Conservation (phyloP, 2,113 vertebrate species). For the Arvicanthis niloticus region DNA sequence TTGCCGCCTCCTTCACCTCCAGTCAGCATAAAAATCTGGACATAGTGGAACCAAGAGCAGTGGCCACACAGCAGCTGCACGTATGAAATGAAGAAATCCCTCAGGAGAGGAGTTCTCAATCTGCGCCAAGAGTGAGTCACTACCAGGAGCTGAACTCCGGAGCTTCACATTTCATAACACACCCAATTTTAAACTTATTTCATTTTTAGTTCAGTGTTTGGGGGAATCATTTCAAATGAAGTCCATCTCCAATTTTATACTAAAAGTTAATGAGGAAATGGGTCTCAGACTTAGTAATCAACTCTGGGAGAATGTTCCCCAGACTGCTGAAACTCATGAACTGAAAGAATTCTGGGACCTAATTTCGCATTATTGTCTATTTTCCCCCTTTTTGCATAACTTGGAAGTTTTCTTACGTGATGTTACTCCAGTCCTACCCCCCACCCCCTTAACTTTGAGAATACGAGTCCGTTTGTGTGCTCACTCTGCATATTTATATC, state of each 20-base stretch:
- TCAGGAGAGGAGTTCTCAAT: neutral
- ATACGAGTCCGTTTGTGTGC: constrained; percentile 55
- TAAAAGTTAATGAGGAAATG: constrained; percentile 62
- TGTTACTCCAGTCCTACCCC: constrained; percentile 23
- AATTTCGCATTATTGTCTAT: constrained; percentile 47
- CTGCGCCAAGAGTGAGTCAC: neutral
- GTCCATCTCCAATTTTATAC: constrained; percentile 44
- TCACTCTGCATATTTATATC: constrained; percentile 73
- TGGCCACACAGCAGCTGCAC: neutral
- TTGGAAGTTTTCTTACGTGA: constrained; percentile 25
- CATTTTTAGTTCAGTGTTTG: constrained; percentile 47
- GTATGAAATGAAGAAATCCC: neutral
- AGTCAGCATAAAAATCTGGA: neutral
- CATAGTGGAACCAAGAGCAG: neutral
- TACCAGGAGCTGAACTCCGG: neutral
- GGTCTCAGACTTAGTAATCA: constrained; percentile 43
- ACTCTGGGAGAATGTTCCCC: constrained; percentile 30
- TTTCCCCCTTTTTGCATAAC: constrained; percentile 30
- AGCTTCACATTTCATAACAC: constrained; percentile 38
- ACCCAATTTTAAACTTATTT: constrained; percentile 43
- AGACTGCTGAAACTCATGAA: constrained; percentile 42
- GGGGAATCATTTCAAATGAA: constrained; percentile 49
- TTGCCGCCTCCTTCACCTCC: neutral
- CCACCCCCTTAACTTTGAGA: constrained; percentile 59
- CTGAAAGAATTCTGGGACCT: constrained; percentile 41